phyloP scores from a whole-genome alignment of 2,888 invertebrate genomes.

The Tupiocoris notatus region DNA sequence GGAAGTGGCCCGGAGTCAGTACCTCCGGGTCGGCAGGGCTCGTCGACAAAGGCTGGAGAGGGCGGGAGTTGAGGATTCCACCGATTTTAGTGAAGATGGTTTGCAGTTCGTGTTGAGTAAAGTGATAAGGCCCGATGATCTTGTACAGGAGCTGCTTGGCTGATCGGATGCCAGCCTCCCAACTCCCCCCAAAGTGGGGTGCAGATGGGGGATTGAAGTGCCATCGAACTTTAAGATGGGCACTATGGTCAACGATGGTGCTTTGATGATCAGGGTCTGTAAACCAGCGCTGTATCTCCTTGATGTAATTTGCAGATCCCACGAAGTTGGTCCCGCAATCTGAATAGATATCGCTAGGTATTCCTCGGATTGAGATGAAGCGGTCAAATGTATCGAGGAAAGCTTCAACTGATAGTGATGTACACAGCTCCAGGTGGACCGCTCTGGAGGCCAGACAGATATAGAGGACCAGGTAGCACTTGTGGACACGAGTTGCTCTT shows the following conservation, averaged over 20 bases:
- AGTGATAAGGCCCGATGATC: no score
- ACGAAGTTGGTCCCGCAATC: constrained; percentile 53
- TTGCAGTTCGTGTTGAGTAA: no score
- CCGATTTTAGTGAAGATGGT: constrained; percentile 7
- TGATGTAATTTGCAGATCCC: no score
- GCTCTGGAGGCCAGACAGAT: constrained; percentile 51
- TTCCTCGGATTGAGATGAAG: constrained; percentile 51
- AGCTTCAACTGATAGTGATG: constrained; percentile 50
- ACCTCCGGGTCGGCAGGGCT: constrained; percentile 46
- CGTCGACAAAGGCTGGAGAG: background rate
- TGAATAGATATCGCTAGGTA: constrained; percentile 50
- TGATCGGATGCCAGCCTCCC: no score
- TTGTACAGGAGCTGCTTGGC: no score
- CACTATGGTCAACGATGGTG: no score
- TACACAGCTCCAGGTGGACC: constrained; percentile 52
- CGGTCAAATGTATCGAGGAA: constrained; percentile 52
- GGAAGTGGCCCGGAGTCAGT: constrained; percentile 50
- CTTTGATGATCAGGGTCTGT: no score
- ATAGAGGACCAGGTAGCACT: constrained; percentile 51
- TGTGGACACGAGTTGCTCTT: constrained; percentile 45
- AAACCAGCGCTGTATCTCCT: no score
- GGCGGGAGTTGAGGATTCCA: constrained; percentile 5
- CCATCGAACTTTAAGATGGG: no score
- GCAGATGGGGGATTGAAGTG: no score
- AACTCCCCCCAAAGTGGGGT: no score